Evolutionary conservation across 1,140 invertebrate genomes (phyloP).

Genomic region (Rhopalosiphum padi): DNA sequence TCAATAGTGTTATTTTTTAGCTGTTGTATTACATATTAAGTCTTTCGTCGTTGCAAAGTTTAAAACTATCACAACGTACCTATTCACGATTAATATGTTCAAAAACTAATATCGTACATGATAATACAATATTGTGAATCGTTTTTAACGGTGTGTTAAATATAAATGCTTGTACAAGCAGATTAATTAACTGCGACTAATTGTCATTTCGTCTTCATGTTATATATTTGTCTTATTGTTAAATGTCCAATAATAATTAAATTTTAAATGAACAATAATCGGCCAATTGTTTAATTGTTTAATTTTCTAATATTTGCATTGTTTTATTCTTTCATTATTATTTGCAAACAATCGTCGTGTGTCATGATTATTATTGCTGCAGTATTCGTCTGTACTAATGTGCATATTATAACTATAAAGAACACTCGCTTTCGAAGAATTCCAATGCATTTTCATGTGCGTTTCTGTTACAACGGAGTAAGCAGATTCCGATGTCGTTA

Average conservation of each 20-base stretch:
- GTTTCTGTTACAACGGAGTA: not conserved
- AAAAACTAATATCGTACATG: not conserved
- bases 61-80: not conserved
- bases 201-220: not conserved
- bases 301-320: not conserved
- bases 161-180: not conserved
- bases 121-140: not conserved
- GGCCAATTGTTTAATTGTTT: not conserved
- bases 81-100: not conserved
- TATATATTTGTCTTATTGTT: too few species aligned
- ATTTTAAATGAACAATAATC: not conserved
- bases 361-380: not conserved
- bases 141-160: not conserved
- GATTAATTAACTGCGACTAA: not conserved
- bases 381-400: not conserved
- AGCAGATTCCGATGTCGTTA: not conserved
- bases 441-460: not conserved
- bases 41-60: not conserved
- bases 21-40: not conserved
- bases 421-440: not conserved
- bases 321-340: not conserved
- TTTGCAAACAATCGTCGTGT: not conserved
- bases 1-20: not conserved
- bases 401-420: not conserved
- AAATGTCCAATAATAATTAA: not conserved